Base-by-base conservation (phyloP, 1,140 invertebrate species). In the Pantala flavescens region DNA sequence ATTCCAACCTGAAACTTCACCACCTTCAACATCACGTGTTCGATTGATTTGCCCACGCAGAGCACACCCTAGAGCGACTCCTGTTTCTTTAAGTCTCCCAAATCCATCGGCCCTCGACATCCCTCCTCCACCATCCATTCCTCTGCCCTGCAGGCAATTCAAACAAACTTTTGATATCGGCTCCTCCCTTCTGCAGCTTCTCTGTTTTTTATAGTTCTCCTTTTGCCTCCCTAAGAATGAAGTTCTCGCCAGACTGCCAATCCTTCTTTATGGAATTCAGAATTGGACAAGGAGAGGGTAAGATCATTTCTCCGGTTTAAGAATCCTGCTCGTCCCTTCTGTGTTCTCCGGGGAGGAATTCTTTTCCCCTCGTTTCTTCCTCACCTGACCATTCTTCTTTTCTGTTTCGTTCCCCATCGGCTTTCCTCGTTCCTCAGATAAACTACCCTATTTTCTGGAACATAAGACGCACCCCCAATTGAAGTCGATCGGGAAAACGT, bases 151-250 rank as follows among this genome's bases (percentile, higher is more conserved):
- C 49, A 63, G 49, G 49, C 49, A 63, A 63, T 63, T 63, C 49
- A 63, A 63, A 63, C 49, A 63, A 63, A 63, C 49, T 63, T 63
- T 63, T 63, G 49, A 63, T 63, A 63, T 63, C 49, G 49, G 49
- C 12, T 63, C 49, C 49, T 21, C 49, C 49, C 49, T 63, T 14
- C 49, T 63, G 16, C 49, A 3, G 49, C 14, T 63, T 16, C 49
- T 63, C 49, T 63, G 49, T 63, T 63, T 63, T 63, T 21, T 63
- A 63, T 63, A 63, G 49, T 63, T 63, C 49, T 63, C 49, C 49
- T 12, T 63, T 63, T 21, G 49, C 14, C n/a, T 63, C 49, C n/a
- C 49, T 63, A 63, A 63, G n/a, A 63, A 19, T 16, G 49, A 21
- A 63, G 49, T 63, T 63, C 49, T 63, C 49, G 49, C 49, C 49